Conservation (phyloP, 2,888 invertebrate genomes). For the Perithous albicinctus region DNA sequence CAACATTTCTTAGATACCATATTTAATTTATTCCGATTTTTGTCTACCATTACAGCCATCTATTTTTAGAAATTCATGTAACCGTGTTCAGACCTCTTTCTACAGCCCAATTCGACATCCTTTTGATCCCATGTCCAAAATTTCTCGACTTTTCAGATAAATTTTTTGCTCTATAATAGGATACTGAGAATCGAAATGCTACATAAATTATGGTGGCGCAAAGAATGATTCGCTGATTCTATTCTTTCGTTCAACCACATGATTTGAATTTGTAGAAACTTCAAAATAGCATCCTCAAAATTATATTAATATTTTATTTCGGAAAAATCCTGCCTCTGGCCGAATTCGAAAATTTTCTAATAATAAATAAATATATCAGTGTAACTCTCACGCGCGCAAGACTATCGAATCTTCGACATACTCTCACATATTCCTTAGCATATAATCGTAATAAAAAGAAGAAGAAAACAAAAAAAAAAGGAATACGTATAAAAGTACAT, state of each 20-base stretch:
- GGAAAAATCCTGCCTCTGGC: too few relatives aligned
- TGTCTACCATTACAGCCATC: too few relatives aligned
- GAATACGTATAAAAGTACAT: constrained; percentile 4
- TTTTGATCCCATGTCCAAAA: not conserved
- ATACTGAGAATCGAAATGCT: not conserved
- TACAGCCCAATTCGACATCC: not conserved
- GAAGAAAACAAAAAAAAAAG: not conserved
- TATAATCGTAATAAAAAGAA: not conserved
- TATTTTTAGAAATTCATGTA: too few relatives aligned
- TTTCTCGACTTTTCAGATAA: not conserved
- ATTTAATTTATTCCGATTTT: not conserved
- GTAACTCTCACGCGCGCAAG: not conserved
- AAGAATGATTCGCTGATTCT: too few relatives aligned
- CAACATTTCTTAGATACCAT: not conserved
- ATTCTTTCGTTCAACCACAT: too few relatives aligned
- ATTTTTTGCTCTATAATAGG: not conserved
- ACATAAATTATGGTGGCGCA: too few relatives aligned
- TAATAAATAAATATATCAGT: not conserved
- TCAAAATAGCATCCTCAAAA: too few relatives aligned
- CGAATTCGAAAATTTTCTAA: too few relatives aligned
- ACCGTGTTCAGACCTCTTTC: too few relatives aligned
- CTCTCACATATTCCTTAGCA: not conserved
- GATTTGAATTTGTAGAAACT: too few relatives aligned
- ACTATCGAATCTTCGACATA: not conserved
- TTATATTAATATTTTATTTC: too few relatives aligned